Conservation (phyloP, 2,113 vertebrate genomes). For the Fregata magnificens region DNA sequence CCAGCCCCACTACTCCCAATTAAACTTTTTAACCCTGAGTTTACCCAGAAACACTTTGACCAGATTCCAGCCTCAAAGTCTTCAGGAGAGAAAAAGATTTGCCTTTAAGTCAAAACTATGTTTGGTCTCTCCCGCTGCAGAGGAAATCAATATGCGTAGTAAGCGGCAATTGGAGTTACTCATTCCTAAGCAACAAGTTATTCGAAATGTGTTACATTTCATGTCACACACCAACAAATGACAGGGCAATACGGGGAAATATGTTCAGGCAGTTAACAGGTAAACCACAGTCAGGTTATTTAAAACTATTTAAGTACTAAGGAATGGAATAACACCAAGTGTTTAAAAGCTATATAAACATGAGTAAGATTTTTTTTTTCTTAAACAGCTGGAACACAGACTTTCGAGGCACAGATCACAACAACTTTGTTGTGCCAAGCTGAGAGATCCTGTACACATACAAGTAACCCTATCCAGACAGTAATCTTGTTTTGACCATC, state of each 20-base stretch:
- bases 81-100: background rate
- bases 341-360: background rate
- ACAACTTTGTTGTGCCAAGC: background rate
- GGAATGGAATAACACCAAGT: background rate
- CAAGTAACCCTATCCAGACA: background rate
- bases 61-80: background rate
- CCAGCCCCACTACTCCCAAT: background rate
- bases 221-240: background rate
- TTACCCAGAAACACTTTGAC: background rate
- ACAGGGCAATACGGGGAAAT: background rate
- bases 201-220: background rate
- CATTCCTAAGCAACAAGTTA: background rate
- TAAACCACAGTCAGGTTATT: background rate
- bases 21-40: background rate
- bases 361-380: background rate
- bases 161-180: background rate
- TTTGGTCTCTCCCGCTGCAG: background rate
- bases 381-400: background rate
- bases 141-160: background rate
- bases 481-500: background rate
- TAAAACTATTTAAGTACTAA: background rate
- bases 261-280: background rate
- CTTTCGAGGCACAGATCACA: background rate
- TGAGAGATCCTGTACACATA: background rate
- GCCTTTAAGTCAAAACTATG: background rate